phyloP scores from a whole-genome alignment of 2,113 vertebrate genomes.

The Engystomops pustulosus region DNA sequence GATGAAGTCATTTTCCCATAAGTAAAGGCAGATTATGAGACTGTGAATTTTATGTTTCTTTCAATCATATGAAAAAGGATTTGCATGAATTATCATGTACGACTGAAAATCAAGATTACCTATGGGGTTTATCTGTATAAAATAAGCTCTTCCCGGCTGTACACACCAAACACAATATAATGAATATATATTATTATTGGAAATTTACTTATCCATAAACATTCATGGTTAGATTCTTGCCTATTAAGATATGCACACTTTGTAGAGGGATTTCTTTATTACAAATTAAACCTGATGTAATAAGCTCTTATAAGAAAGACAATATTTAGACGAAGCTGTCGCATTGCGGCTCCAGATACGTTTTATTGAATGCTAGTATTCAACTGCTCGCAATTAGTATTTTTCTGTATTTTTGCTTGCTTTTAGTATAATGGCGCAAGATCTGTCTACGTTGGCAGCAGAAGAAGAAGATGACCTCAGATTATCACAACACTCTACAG shows the following conservation, averaged over 20 bases:
- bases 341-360: slow-evolving; percentile 7
- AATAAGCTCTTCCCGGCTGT: not conserved
- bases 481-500: not conserved
- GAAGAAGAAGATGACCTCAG: not conserved
- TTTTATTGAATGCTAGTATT: not conserved
- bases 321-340: slow-evolving; percentile 26
- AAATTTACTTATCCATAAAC: slow-evolving; percentile 26
- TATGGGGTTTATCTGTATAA: slow-evolving; percentile 24
- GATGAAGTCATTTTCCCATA: slow-evolving; percentile 3
- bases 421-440: not conserved
- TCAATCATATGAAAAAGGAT: slow-evolving; percentile 30
- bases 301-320: slow-evolving; percentile 17
- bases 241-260: slow-evolving; percentile 11
- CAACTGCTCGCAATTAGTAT: not conserved
- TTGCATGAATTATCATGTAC: slow-evolving; percentile 44
- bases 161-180: not conserved
- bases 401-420: not conserved
- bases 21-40: slow-evolving; percentile 14
- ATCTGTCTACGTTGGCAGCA: not conserved
- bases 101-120: slow-evolving; percentile 28
- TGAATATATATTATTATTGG: slow-evolving; percentile 1
- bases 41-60: slow-evolving; percentile 27
- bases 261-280: slow-evolving; percentile 18
- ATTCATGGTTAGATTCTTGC: not conserved
- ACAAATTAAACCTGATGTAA: slow-evolving; percentile 19